Evolutionary conservation across 2,888 invertebrate genomes (phyloP).

Genomic region (Labia minor): DNA sequence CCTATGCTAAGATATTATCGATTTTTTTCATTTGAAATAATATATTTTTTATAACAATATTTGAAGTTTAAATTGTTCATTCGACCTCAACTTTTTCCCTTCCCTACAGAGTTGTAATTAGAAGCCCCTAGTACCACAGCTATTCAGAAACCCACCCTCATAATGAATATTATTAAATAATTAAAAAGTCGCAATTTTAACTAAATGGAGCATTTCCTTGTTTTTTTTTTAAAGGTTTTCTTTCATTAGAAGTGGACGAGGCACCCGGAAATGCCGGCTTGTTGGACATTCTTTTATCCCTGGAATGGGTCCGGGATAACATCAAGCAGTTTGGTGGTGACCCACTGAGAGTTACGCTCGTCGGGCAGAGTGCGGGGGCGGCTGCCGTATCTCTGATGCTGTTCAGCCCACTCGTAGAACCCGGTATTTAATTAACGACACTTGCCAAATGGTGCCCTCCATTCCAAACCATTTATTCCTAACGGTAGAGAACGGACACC

Average conservation of each 20-base stretch:
- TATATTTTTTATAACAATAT: too few relatives aligned
- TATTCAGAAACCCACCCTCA: too few relatives aligned
- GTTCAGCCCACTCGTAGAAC: constrained; percentile 36
- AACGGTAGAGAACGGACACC: not conserved
- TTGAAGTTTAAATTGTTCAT: too few relatives aligned
- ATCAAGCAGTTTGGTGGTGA: constrained; percentile 43
- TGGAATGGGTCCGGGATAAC: constrained; percentile 43
- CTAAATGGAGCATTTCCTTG: too few relatives aligned
- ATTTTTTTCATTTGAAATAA: too few relatives aligned
- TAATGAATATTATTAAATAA: too few relatives aligned
- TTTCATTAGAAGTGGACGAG: constrained; percentile 39
- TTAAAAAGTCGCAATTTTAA: too few relatives aligned
- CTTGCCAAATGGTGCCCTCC: not conserved
- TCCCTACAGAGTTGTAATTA: too few relatives aligned
- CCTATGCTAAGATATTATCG: too few relatives aligned
- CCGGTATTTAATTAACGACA: constrained; percentile 21
- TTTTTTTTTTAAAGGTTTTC: constrained; percentile 35
- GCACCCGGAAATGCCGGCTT: constrained; percentile 46
- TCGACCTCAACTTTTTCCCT: too few relatives aligned
- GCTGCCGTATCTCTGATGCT: constrained; percentile 38
- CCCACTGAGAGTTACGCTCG: constrained; percentile 39
- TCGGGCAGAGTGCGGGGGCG: constrained; percentile 45
- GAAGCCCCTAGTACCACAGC: too few relatives aligned
- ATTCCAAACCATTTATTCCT: not conserved
- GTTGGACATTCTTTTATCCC: constrained; percentile 40